Base-by-base conservation (phyloP, 1,140 invertebrate genomes). In the Aphelenchoides besseyi region DNA sequence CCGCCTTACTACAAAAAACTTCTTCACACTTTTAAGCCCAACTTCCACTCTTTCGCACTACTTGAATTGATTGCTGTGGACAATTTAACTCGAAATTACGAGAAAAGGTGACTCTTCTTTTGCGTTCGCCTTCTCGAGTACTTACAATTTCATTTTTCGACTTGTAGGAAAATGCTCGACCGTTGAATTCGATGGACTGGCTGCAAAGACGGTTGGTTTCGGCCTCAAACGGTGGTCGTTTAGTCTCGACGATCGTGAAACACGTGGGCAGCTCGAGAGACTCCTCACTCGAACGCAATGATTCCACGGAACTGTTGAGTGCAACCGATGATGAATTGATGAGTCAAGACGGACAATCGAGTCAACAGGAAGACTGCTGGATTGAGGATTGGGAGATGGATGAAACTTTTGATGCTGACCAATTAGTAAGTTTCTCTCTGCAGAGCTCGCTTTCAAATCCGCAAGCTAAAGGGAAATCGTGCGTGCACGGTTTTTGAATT, bases 331-430 rank as follows among this genome's bases (percentile, higher is more conserved):
- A 48, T 23, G 41, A 48, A 23, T 16, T 23, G 41, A 23, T 48
- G 41, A 23, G 23, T 23, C 12, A 23, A 12, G 23, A 48, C 41
- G n/a, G n/a, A n/a, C n/a, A n/a, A n/a, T n/a, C n/a, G n/a, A n/a
- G n/a, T n/a, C n/a, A n/a, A n/a, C n/a, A n/a, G n/a, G 41, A 48
- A 23, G 41, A 48, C 41, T 48, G 41, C 41, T 48, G 41, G 41
- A 48, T 48, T 12, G 41, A 48, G 41, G 41, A 48, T 23, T 48
- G 41, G 41, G 41, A 48, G 41, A 48, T 48, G 41, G 41, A 48
- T 12, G 41, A 48, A 23, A 23, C n/a, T n/a, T n/a, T n/a, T n/a
- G n/a, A 16, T 23, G 41, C 41, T 23, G 41, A 48, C 41, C 12
- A 48, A 23, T 23, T 12, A 23, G 41, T 48, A 23, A 48, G 41